These are phyloP conservation scores for Drosophila pseudotalamancana DNA, from an alignment of 2,888 invertebrate genomes.

Conservation along the genomic window DNA sequence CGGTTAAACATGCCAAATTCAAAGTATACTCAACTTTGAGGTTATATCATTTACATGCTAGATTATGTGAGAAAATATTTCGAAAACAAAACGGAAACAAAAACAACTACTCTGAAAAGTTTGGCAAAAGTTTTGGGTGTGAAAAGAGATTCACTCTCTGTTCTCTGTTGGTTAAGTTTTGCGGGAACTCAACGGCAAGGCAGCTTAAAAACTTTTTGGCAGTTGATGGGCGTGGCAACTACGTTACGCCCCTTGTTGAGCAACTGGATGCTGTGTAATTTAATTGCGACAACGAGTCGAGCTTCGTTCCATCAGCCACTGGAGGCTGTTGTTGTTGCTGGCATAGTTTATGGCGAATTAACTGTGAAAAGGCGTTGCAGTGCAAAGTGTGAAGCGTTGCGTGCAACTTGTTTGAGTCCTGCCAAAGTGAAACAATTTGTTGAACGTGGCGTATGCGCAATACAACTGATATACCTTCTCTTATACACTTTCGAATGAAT, in stretches of 20 bases:
- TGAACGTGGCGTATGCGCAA: conserved; percentile 31
- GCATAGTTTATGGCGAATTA: conserved; percentile 75
- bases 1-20: conserved; percentile 32
- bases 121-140: conserved; percentile 58
- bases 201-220: conserved; percentile 78
- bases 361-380: conserved; percentile 65
- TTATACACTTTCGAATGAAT: neutral
- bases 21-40: conserved; percentile 65
- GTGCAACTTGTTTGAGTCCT: conserved; percentile 17
- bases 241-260: neutral
- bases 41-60: conserved; percentile 69
- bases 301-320: conserved; percentile 40
- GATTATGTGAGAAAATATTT: conserved; percentile 61
- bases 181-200: conserved; percentile 65
- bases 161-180: conserved; percentile 34
- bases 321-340: conserved; percentile 45
- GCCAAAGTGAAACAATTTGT: conserved; percentile 12
- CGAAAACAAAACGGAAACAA: conserved; percentile 51
- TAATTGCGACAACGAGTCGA: conserved; percentile 67
- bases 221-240: conserved; percentile 41
- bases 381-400: conserved; percentile 53
- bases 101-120: conserved; percentile 49
- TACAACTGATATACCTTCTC: conserved; percentile 12
- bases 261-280: conserved; percentile 57
- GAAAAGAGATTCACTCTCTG: conserved; percentile 46